phyloP scores from a whole-genome alignment of 2,113 vertebrate species.

The Centropus bengalensis region DNA sequence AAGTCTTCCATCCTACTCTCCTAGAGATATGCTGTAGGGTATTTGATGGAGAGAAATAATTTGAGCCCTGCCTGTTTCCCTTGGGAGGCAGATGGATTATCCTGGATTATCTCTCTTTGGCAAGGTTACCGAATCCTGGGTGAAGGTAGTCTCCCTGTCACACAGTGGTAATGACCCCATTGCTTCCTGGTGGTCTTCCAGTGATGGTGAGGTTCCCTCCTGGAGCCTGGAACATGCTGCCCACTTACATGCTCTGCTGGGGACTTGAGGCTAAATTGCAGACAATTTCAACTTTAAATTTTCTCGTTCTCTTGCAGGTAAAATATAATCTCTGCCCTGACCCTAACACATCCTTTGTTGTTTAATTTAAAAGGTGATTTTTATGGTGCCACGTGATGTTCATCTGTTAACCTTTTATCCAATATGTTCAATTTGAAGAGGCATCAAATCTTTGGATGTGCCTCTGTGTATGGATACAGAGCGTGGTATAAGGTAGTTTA shows the following conservation, averaged over 20 bases:
- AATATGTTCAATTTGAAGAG: conserved; percentile 55
- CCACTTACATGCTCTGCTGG: accelerated
- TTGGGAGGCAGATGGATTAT: background rate
- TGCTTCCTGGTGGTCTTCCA: accelerated
- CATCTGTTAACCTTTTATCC: conserved; percentile 65
- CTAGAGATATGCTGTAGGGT: background rate
- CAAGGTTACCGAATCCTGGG: background rate
- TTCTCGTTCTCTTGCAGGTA: conserved; percentile 21
- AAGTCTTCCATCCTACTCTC: background rate
- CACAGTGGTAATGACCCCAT: accelerated
- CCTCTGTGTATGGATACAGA: conserved; percentile 12
- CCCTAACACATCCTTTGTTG: conserved; percentile 41
- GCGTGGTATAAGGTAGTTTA: conserved; percentile 70
- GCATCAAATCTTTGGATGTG: background rate
- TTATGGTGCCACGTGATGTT: conserved; percentile 39
- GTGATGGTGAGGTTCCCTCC: accelerated
- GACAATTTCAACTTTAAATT: conserved; percentile 14
- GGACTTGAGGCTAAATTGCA: background rate
- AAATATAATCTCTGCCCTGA: conserved; percentile 18
- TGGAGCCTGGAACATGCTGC: background rate
- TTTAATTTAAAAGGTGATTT: conserved; percentile 69
- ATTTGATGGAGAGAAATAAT: background rate
- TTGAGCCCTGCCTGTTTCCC: background rate
- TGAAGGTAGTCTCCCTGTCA: accelerated
- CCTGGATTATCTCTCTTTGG: background rate